Base-by-base conservation (phyloP, 2,113 vertebrate genomes). In the Aspidoscelis tigris region DNA sequence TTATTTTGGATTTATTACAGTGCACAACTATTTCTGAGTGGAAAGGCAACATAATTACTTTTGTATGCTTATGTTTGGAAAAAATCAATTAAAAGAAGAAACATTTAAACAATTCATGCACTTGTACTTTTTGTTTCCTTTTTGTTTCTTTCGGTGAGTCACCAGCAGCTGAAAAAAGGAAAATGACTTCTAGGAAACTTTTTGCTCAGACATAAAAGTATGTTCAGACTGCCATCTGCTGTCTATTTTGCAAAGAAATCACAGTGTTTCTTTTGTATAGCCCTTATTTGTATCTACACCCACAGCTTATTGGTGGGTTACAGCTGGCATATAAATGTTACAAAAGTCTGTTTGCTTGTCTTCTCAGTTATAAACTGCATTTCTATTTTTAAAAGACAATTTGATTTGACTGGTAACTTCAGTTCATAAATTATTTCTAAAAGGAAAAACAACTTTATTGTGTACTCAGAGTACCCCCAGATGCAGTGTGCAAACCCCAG, bases 171-270 rank as follows among this genome's bases (percentile, higher is more conserved):
- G 22, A 10, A 24, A 55, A 33, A 18, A 21, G n/a, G 58, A 71
- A 72, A 72, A 21, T 26, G 16, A 10, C 68, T 78, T 84, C 39
- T 47, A 78, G 68, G 76, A 73, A 84, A 64, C 3, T 7, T 43
- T 47, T 72, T 61, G 55, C 22, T 70, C 71, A 7, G n/a, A 11
- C 16, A 44, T 58, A 71, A 71, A 78, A 71, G 8, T 50, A 47
- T 72, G 21, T 50, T 43, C 44, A 39, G 16, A 47, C 41, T 84
- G 76, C 83, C 53, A 76, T 64, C 83, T 84, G 68, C 41, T 73
- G 83, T 39, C 69, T 72, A 18, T 22, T 76, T 18, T 61, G 58
- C 58, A 61, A 18, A 16, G 76, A 5, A 18, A 41, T 61, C 33
- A 41, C 55, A 58, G 53, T 39, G 33, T 26, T 26, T n/a, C 75